Evolutionary conservation across 2,797 vertebrate genomes (phyloP), one percentile per base, ranked within the genome.

Genomic region (Acanthopagrus latus): DNA sequence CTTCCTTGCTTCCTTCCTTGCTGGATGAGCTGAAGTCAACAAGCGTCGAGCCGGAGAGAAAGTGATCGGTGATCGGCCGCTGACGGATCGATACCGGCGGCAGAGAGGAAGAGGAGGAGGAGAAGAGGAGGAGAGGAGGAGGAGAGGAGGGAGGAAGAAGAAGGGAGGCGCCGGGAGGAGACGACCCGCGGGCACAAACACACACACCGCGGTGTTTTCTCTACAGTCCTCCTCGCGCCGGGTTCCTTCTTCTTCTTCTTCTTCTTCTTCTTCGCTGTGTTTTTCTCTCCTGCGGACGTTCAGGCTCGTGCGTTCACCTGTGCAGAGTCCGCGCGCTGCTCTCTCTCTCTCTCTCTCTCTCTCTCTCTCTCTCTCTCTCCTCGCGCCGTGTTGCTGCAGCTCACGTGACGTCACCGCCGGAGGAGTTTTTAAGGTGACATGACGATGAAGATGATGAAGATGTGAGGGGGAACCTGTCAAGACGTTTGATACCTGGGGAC

Each of bases 301-400:
- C n/a, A 76, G 38, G 87, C 88, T 87, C 85, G 84, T 83, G 84
- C 85, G 66, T 90, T 80, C 77, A 90, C 90, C 90, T 92, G 87
- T 43, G 56, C 78, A n/a, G 75, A 43, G 82, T 86, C 68, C 74
- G 81, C 81, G 79, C 79, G 82, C 78, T 17, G 23, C 58, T 58
- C 62, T 56, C 69, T 66, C 65, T 48, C 75, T 64, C 54, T 65
- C 78, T 74, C 65, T n/a, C 71, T 43, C 70, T 44, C 74, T 47
- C 25, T 38, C 44, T 59, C 44, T 70, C 59, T 55, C 59, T 66
- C 56, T 56, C 68, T 55, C 74, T 59, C 29, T 46, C 33, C 65
- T 29, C 72, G 74, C 63, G 64, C 71, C 52, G 50, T 74, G 67
- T 57, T 70, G 84, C 86, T 86, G 88, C 91, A 80, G 86, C 81